A percentile compares a stretch with the other conserved stretches of the same genome.
These are phyloP conservation scores for Drosophila lacertosa DNA, from an alignment of 1,140 invertebrate genomes.

Conservation along the genomic window DNA sequence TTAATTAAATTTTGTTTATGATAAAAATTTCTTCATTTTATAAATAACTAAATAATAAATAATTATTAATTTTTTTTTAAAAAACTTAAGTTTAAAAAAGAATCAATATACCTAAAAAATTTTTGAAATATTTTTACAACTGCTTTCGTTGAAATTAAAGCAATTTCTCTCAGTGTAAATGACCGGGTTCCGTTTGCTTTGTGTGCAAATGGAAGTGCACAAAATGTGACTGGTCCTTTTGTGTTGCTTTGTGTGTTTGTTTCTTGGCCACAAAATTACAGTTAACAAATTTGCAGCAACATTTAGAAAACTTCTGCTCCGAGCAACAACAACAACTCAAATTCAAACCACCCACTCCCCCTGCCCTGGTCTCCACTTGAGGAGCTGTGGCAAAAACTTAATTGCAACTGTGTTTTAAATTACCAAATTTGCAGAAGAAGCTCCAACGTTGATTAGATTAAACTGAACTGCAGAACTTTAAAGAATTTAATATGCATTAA, in stretches of 20 bases:
- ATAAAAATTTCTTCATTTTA: too few species aligned
- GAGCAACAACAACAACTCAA: slow-evolving; percentile 3
- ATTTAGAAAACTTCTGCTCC: slow-evolving; percentile 42
- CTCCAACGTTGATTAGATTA: slow-evolving; percentile 5
- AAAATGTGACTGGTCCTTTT: slow-evolving; percentile 34
- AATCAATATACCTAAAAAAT: too few species aligned
- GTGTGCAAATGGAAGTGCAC: slow-evolving; percentile 22
- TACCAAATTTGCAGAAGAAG: not conserved
- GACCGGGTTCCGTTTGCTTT: slow-evolving; percentile 28
- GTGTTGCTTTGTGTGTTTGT: slow-evolving; percentile 34
- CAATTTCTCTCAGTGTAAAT: slow-evolving; percentile 16
- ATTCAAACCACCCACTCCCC: not conserved
- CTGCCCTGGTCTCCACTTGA: not conserved
- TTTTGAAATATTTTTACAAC: too few species aligned
- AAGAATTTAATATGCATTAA: not conserved
- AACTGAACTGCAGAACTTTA: not conserved
- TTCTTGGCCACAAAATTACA: slow-evolving; percentile 48
- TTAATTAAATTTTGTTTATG: too few species aligned
- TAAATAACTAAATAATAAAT: too few species aligned
- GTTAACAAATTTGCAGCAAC: slow-evolving; percentile 54
- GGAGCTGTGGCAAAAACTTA: slow-evolving; percentile 28
- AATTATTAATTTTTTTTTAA: too few species aligned
- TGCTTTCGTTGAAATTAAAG: not conserved
- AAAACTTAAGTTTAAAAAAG: too few species aligned
- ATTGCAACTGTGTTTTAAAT: slow-evolving; percentile 24